Evolutionary conservation across 2,888 invertebrate species (phyloP), one percentile per base, ranked within the genome.

Genomic region (Watsonalla cultraria): DNA sequence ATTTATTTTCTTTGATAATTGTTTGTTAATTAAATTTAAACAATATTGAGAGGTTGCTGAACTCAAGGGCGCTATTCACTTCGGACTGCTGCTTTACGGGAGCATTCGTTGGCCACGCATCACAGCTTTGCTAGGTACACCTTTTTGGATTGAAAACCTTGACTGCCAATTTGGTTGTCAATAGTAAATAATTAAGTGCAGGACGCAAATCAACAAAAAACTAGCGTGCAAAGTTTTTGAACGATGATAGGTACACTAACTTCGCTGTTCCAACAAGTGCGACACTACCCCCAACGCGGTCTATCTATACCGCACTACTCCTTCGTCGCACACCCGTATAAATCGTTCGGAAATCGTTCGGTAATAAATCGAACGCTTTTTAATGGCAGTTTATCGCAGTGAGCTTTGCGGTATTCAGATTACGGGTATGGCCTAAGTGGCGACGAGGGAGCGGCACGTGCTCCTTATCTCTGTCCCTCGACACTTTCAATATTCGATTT

Each of bases 281-380:
- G 42, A 42, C 8, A 11, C 42, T 42, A 42, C 42, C 42, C 42
- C 11, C 42, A 11, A 11, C 11, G 42, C 7, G 54, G 56, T 51
- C 61, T 61, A 64, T 60, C 52, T 65, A 56, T 61, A 59, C 35
- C 46, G 46, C 47, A 52, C 48, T 51, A 46, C 52, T 61, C 47
- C 42, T 49, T 37, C 11, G 37, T 14, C 51, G 65, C 65, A 60
- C 70, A 65, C 64, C 66, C 63, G 68, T 72, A 80, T 84, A 82
- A 82, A 83, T 88, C 83, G 84, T 83, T 80, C 76, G 83, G 81
- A 82, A 89, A 89, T 88, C 89, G 84, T 87, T 85, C 72, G 68
- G 86, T 84, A 90, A 90, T 90, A 90, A 90, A 90, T 90, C 90
- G 90, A 90, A 88, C 77, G 84, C 86, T 85, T 90, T 90, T 90